Percentiles rank a stretch among this genome's conserved stretches.
phyloP scores from a whole-genome alignment of 1,140 invertebrate genomes.

The Asobara japonica region DNA sequence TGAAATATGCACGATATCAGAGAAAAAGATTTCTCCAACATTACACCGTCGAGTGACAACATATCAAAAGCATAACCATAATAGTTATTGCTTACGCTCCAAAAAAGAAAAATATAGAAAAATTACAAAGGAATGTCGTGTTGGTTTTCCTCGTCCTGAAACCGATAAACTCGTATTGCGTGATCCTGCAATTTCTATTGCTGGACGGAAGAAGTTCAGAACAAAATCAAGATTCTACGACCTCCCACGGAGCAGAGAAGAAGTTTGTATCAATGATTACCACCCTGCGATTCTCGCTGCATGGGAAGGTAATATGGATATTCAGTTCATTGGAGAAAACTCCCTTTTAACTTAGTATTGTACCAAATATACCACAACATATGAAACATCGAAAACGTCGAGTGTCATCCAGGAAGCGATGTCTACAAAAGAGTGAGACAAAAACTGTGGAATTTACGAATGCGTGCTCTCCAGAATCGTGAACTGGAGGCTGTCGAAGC shows the following conservation, averaged over 20 bases:
- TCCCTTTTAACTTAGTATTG: too few relatives aligned
- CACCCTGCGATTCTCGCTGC: slow-evolving; percentile 35
- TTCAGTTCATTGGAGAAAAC: slow-evolving; percentile 41
- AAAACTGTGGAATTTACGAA: too few relatives aligned
- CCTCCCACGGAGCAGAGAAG: slow-evolving; percentile 41
- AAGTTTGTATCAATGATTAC: slow-evolving; percentile 40
- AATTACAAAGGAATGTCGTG: slow-evolving; percentile 37
- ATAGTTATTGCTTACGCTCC: background rate
- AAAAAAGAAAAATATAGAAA: background rate
- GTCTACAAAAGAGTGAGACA: too few relatives aligned
- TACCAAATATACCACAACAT: too few relatives aligned
- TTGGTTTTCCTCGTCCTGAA: slow-evolving; percentile 43
- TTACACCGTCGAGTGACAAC: slow-evolving; percentile 1
- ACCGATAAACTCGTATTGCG: slow-evolving; percentile 41
- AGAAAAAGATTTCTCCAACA: background rate
- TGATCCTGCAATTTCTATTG: slow-evolving; percentile 40
- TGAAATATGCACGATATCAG: background rate
- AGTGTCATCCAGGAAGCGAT: too few relatives aligned
- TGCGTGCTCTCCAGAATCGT: too few relatives aligned
- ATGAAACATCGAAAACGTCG: too few relatives aligned
- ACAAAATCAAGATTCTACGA: slow-evolving; percentile 47
- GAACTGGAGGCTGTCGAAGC: slow-evolving; percentile 42
- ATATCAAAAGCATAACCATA: too few relatives aligned
- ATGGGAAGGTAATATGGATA: slow-evolving; percentile 44
- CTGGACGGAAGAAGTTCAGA: slow-evolving; percentile 40